Conservation (phyloP, 2,113 vertebrate species). For the Dasypus novemcinctus region DNA sequence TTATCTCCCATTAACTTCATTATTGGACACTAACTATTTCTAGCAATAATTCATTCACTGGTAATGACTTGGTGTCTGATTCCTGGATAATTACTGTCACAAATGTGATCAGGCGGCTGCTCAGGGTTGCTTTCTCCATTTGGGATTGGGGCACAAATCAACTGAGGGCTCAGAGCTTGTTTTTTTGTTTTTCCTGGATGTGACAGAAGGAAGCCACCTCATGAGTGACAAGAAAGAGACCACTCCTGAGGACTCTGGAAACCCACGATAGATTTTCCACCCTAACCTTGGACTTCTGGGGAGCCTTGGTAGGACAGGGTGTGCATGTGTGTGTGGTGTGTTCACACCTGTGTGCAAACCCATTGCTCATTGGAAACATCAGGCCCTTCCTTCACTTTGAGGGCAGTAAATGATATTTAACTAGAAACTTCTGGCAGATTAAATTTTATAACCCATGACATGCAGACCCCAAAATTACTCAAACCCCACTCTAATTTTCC, state of each 20-base stretch:
- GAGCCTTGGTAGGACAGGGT: too few species aligned
- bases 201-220: not conserved
- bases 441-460: constrained; percentile 68
- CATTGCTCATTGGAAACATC: constrained; percentile 21
- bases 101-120: constrained; percentile 48
- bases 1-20: constrained; percentile 67
- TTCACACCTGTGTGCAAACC: not conserved
- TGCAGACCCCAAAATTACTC: constrained; percentile 57
- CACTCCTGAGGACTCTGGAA: not conserved
- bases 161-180: not conserved
- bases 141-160: constrained; percentile 8
- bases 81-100: constrained; percentile 74
- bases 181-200: not conserved
- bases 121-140: not conserved
- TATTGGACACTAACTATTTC: constrained; percentile 62
- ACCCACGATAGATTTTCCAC: not conserved
- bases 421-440: constrained; percentile 71
- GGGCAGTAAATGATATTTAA: constrained; percentile 61
- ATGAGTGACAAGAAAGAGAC: not conserved
- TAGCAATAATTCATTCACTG: constrained; percentile 68
- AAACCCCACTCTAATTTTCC: constrained; percentile 56
- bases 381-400: constrained; percentile 61
- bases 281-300: not conserved
- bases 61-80: constrained; percentile 52
- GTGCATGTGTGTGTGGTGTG: not conserved